These are phyloP conservation scores for Limnephilus auricula DNA, from an alignment of 2,888 invertebrate genomes.

Conservation along the genomic window DNA sequence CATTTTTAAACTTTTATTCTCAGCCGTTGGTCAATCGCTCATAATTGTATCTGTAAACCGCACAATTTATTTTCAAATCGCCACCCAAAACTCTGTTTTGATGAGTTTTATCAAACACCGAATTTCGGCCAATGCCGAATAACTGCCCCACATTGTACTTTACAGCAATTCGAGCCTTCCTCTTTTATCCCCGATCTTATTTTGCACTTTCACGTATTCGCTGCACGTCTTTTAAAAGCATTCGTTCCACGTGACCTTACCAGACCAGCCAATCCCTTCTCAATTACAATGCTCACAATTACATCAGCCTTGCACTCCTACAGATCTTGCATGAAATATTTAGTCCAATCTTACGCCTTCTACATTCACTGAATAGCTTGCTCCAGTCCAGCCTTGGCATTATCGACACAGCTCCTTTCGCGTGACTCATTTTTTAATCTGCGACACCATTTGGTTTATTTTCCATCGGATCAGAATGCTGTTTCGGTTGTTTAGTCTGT, in stretches of 20 bases:
- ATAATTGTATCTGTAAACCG: neutral
- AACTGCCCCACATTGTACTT: neutral
- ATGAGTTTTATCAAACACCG: neutral
- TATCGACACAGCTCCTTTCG: constrained; percentile 16
- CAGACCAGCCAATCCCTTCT: neutral
- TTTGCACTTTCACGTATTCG: neutral
- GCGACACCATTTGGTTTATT: constrained; percentile 6
- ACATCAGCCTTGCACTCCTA: constrained; percentile 2
- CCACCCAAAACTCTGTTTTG: neutral
- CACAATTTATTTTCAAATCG: neutral
- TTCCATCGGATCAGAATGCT: neutral
- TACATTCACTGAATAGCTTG: constrained; percentile 3
- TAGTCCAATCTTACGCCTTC: constrained; percentile 13
- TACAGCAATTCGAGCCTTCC: neutral
- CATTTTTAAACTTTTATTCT: too few species aligned
- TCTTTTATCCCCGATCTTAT: neutral
- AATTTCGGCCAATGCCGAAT: neutral
- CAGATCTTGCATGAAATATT: neutral
- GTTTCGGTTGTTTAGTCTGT: neutral
- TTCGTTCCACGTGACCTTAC: neutral
- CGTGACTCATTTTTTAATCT: constrained; percentile 12
- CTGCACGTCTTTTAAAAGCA: neutral
- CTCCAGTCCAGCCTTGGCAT: constrained; percentile 24
- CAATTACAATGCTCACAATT: neutral
- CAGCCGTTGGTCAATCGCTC: too few species aligned